A percentile compares a stretch with the other conserved stretches of the same genome.
phyloP scores from a whole-genome alignment of 2,888 invertebrate genomes.

The Coelogynopora nodosa region DNA sequence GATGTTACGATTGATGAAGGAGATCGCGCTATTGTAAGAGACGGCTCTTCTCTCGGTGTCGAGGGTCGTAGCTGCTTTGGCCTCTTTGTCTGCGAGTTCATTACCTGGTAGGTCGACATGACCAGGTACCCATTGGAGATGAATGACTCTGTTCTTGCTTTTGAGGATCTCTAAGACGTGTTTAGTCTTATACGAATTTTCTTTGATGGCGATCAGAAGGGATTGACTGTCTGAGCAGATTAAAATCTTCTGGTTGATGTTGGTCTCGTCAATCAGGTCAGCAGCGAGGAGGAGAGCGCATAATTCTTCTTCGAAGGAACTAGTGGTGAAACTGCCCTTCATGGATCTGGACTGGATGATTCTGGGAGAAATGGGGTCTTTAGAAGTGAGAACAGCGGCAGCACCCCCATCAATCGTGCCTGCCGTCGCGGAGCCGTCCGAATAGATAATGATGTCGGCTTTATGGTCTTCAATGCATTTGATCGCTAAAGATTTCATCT shows the following conservation, averaged over 20 bases:
- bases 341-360: background rate
- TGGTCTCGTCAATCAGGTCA: background rate
- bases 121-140: background rate
- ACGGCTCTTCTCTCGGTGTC: background rate
- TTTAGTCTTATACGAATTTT: background rate
- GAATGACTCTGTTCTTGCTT: background rate
- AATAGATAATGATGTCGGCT: conserved; percentile 10
- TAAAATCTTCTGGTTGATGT: background rate
- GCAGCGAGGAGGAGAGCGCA: background rate
- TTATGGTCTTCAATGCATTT: background rate
- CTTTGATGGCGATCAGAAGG: background rate
- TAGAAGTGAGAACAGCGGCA: background rate
- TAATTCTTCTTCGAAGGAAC: background rate
- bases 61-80: background rate
- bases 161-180: background rate
- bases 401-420: background rate
- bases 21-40: background rate
- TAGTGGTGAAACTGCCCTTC: background rate
- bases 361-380: background rate
- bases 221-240: conserved; percentile 19
- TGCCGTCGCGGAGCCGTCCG: background rate
- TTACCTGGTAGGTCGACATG: background rate
- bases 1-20: background rate
- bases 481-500: background rate
- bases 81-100: background rate